Evolutionary conservation across 2,797 vertebrate genomes (phyloP).

Genomic region (Pseudomugil tenellus): DNA sequence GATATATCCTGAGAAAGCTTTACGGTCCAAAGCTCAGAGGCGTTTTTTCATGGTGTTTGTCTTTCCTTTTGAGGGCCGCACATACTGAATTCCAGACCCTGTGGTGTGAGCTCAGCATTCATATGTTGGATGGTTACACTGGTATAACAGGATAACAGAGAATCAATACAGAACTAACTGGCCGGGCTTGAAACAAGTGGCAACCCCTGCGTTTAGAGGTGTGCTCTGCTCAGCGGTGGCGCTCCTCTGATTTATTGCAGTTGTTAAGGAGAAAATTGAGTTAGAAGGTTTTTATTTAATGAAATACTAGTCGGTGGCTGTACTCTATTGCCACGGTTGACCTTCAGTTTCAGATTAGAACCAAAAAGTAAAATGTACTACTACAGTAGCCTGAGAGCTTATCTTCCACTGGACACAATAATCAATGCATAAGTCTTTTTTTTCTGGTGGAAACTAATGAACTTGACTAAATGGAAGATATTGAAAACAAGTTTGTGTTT

Average conservation of each 20-base stretch:
- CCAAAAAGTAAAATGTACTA: slow-evolving; percentile 54
- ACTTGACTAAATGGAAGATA: not conserved
- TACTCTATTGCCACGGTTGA: slow-evolving; percentile 61
- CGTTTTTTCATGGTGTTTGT: slow-evolving; percentile 11
- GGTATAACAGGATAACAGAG: slow-evolving; percentile 63
- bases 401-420: slow-evolving; percentile 24
- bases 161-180: slow-evolving; percentile 75
- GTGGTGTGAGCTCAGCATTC: slow-evolving; percentile 43
- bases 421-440: slow-evolving; percentile 33
- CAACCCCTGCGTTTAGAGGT: slow-evolving; percentile 43
- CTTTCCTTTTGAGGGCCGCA: not conserved
- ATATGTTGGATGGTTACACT: slow-evolving; percentile 67
- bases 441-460: slow-evolving; percentile 19
- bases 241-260: slow-evolving; percentile 75
- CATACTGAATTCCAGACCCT: slow-evolving; percentile 42
- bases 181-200: slow-evolving; percentile 58
- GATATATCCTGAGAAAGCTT: slow-evolving; percentile 6
- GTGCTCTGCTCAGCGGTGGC: slow-evolving; percentile 46
- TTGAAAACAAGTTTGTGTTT: not conserved
- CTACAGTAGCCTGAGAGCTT: slow-evolving; percentile 22
- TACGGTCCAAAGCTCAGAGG: not conserved
- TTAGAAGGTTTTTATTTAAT: slow-evolving; percentile 79
- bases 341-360: slow-evolving; percentile 67
- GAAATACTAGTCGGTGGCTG: slow-evolving; percentile 47
- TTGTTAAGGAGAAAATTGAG: slow-evolving; percentile 76